A percentile compares a stretch with the other conserved stretches of the same genome.
Conservation (phyloP, 1,140 invertebrate species). For the Cyclina sinensis region DNA sequence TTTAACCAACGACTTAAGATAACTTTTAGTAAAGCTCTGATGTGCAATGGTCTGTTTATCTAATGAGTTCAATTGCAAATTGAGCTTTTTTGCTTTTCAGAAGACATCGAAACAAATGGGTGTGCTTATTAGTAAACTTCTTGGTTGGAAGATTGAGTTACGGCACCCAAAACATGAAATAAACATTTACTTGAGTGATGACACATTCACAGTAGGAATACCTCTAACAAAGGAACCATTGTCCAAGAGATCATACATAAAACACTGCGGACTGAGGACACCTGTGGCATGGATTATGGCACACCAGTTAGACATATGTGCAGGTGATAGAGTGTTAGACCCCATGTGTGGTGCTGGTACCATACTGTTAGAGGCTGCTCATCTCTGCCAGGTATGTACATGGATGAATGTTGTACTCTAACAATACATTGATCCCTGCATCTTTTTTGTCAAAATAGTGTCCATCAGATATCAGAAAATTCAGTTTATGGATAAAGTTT, state of each 20-base stretch:
- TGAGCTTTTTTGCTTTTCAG: slow-evolving; percentile 18
- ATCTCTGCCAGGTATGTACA: no score
- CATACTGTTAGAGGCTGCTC: slow-evolving; percentile 71
- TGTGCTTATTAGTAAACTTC: slow-evolving; percentile 47
- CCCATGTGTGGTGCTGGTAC: slow-evolving; percentile 79
- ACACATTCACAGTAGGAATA: slow-evolving; percentile 71
- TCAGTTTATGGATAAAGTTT: no score
- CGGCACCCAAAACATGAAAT: slow-evolving; percentile 67
- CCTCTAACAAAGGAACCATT: slow-evolving; percentile 73
- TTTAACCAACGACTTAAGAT: no score
- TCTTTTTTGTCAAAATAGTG: no score
- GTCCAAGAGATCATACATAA: slow-evolving; percentile 73
- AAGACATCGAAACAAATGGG: slow-evolving; percentile 49
- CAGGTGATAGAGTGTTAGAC: slow-evolving; percentile 73
- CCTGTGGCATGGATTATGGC: slow-evolving; percentile 77
- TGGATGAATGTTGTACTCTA: no score
- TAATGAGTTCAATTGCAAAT: no score
- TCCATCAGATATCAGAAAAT: no score
- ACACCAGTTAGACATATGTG: slow-evolving; percentile 58
- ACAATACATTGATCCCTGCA: no score
- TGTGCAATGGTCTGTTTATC: no score
- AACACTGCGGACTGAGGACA: slow-evolving; percentile 71
- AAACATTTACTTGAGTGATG: slow-evolving; percentile 74
- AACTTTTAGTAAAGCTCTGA: no score
- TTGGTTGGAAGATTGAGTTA: slow-evolving; percentile 67